Evolutionary conservation across 1,140 invertebrate species (phyloP).

Genomic region (Dinoponera quadriceps): DNA sequence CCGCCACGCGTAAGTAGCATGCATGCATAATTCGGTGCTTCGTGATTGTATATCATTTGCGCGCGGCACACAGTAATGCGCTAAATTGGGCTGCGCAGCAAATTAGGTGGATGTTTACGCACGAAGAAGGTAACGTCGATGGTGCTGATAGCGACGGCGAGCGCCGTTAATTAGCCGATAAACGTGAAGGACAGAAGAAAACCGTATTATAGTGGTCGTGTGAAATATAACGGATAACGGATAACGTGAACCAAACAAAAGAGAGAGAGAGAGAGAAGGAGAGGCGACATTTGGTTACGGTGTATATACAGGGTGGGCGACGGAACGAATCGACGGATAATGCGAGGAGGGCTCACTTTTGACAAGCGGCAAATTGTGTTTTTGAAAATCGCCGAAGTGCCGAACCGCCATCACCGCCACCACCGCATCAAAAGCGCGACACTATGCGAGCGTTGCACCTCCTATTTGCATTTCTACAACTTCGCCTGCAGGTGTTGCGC

Average conservation of each 20-base stretch:
- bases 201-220: neutral
- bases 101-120: slow-evolving; percentile 37
- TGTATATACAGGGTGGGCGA: no score
- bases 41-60: slow-evolving; percentile 49
- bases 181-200: neutral
- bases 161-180: neutral
- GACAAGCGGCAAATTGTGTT: slow-evolving; percentile 18
- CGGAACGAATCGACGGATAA: neutral
- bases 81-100: slow-evolving; percentile 24
- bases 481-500: slow-evolving; percentile 28
- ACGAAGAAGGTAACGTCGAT: slow-evolving; percentile 19
- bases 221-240: no score
- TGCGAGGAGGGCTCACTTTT: neutral
- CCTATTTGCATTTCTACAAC: slow-evolving; percentile 24
- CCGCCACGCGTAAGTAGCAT: slow-evolving; percentile 37
- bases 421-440: neutral
- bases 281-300: neutral
- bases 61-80: slow-evolving; percentile 13
- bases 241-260: no score
- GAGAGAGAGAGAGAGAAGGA: no score
- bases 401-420: no score
- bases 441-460: neutral
- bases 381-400: neutral
- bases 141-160: slow-evolving; percentile 5
- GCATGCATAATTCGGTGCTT: slow-evolving; percentile 43